Evolutionary conservation across 1,140 invertebrate species (phyloP), one percentile per base, ranked within the genome.

Genomic region (Andricus grossulariae): DNA sequence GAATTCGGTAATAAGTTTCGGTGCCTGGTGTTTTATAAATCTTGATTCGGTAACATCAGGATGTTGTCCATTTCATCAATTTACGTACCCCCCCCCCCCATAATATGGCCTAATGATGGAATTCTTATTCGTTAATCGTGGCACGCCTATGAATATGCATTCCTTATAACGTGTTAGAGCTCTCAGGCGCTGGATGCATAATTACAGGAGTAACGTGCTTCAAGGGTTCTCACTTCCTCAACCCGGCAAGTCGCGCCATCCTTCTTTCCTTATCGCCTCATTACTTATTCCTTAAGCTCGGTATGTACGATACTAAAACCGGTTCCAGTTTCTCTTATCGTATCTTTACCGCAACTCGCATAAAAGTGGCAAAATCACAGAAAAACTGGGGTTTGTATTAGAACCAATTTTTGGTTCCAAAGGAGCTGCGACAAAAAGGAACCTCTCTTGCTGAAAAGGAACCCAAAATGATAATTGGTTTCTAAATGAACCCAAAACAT

Each of bases 121-220:
- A 49, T 71, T 70, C 18, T 32, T 60, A 25, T 60, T 49, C 13
- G 52, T 21, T 52, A 60, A 72, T 72, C 60, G 54, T 32, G 25
- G 52, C 60, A 79, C 84, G 77, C 83, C 86, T 86, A 84, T 78
- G 78, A 85, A 84, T 83, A 84, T 85, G 83, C 85, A 86, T 83
- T 75, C 81, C n/a, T 57, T 52, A 71, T 45, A 77, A 82, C 83
- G 72, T 78, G 77, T 72, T 79, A 21, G 45, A 71, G 73, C 45
- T n/a, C 25, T 57, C 12, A 60, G 45, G 45, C 45, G 57, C 55
- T 71, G 79, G 82, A 81, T 80, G 83, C 78, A 83, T 83, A 80
- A 86, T 84, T 84, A 75, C 80, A 87, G 82, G 86, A 81, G 83
- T 75, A 72, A 55, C 45, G 71, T 76, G 74, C 75, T 72, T 57